Base-by-base conservation (phyloP, 2,888 invertebrate species). In the Panorpa germanica region DNA sequence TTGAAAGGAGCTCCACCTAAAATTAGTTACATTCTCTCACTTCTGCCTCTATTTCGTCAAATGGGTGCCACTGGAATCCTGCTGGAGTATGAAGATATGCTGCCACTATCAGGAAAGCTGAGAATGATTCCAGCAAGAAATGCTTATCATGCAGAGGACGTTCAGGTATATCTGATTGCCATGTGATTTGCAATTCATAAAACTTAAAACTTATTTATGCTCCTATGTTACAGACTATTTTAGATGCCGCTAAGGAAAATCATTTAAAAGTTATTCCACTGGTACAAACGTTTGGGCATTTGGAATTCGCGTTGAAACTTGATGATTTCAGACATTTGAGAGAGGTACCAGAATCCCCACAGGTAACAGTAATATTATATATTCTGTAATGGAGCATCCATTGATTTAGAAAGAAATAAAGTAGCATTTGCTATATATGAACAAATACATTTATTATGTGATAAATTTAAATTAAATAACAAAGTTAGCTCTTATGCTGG, bases 41-140 rank as follows among this genome's bases (percentile, higher is more conserved):
- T 70, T 13, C 53, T 71, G 37, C 61, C 65, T 11, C 47, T 70
- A 32, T 46, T 68, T 5, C 65, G 62, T 40, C 57, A 60, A 10
- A 45, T 73, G 34, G 71, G 77, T 7, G 77, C 76, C 6, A 81
- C 77, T 5, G 80, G 80, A 2, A 49, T 81, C 27, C 46, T 75
- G 12, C 49, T 73, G 38, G 81, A 81, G 49, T 81, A 78, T 59
- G 81, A 81, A 52, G 81, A 81, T 44, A 78, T 75, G 70, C 81
- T 81, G 51, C 80, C 80, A 1, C 81, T 70, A 50, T 54, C 51
- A 27, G 74, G 70, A 2, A 43, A 48, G 2, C 48, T 81, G 20
- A 57, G 60, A 43, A 52, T 48, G 36, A 57, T 61, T 34, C 53
- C 57, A 32, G 70, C 62, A 1, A 55, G 54, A 42, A 70, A 61